These are phyloP conservation scores for Gortyna flavago DNA, from an alignment of 2,888 invertebrate species.

Conservation along the genomic window DNA sequence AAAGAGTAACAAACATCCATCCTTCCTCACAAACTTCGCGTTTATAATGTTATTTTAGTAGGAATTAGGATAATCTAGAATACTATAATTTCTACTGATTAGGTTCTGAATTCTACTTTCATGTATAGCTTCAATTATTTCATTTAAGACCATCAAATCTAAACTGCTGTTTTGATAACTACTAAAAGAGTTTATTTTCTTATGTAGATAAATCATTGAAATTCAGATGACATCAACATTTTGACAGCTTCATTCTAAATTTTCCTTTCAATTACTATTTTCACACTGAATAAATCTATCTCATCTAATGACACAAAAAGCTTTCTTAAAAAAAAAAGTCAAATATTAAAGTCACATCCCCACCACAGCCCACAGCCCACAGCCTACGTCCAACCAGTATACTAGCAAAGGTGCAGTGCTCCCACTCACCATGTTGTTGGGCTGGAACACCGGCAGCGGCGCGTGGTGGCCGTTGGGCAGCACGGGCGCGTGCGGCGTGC, in stretches of 20 bases:
- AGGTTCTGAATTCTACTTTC: not conserved
- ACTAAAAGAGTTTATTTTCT: not conserved
- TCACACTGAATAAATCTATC: not conserved
- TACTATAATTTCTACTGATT: not conserved
- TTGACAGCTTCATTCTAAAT: not conserved
- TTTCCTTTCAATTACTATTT: not conserved
- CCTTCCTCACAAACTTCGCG: no score
- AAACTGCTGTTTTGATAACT: not conserved
- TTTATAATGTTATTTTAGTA: no score
- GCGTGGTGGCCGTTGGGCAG: slow-evolving; percentile 87
- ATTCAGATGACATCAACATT: no score
- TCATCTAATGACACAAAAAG: not conserved
- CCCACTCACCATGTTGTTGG: slow-evolving; percentile 88
- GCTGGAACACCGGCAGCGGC: slow-evolving; percentile 87
- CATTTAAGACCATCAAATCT: not conserved
- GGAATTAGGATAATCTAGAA: not conserved
- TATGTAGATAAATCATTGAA: not conserved
- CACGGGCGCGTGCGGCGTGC: slow-evolving; percentile 85
- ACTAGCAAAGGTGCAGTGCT: no score
- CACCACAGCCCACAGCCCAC: slow-evolving; percentile 5
- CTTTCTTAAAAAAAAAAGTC: not conserved
- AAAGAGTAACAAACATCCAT: no score
- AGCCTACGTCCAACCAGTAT: not conserved
- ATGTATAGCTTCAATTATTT: not conserved
- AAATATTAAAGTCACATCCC: not conserved